These are phyloP conservation scores for Adrianichthys oophorus DNA, from an alignment of 2,797 vertebrate species.

Conservation along the genomic window DNA sequence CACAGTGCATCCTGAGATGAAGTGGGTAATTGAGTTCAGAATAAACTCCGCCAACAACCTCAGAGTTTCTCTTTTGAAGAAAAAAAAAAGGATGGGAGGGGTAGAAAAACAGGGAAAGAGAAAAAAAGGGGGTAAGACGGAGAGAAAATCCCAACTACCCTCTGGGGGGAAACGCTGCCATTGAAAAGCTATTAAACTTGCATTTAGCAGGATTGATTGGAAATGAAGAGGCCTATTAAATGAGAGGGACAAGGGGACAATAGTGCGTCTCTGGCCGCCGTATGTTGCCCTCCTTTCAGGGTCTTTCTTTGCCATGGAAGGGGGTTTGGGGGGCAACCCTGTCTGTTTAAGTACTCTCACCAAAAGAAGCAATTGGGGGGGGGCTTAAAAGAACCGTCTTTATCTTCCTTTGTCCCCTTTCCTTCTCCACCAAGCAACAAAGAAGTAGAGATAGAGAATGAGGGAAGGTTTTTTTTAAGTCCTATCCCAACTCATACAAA, in stretches of 20 bases:
- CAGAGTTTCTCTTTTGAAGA: conserved; percentile 40
- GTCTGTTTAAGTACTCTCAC: conserved; percentile 82
- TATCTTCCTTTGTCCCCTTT: conserved; percentile 72
- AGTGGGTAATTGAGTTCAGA: conserved; percentile 83
- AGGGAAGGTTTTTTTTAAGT: conserved; percentile 59
- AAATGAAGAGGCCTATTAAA: conserved; percentile 87
- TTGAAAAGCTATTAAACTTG: conserved; percentile 88
- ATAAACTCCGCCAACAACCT: conserved; percentile 79
- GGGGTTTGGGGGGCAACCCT: conserved; percentile 50
- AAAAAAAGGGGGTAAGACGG: conserved; percentile 55
- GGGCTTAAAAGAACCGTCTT: conserved; percentile 79
- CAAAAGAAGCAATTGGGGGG: conserved; percentile 74
- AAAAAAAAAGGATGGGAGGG: conserved; percentile 46
- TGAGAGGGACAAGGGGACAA: conserved; percentile 82
- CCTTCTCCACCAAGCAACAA: conserved; percentile 79
- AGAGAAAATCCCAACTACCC: conserved; percentile 77
- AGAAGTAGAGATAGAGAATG: conserved; percentile 66
- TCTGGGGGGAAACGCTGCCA: conserved; percentile 77
- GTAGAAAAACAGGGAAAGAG: conserved; percentile 37
- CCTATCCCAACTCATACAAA: conserved; percentile 51
- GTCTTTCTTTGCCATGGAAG: conserved; percentile 56
- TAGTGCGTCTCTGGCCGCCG: conserved; percentile 80
- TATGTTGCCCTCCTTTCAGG: conserved; percentile 82
- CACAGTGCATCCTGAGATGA: conserved; percentile 68
- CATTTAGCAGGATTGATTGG: conserved; percentile 87